phyloP scores from a whole-genome alignment of 2,797 vertebrate species.

The Cyclopterus lumpus region DNA sequence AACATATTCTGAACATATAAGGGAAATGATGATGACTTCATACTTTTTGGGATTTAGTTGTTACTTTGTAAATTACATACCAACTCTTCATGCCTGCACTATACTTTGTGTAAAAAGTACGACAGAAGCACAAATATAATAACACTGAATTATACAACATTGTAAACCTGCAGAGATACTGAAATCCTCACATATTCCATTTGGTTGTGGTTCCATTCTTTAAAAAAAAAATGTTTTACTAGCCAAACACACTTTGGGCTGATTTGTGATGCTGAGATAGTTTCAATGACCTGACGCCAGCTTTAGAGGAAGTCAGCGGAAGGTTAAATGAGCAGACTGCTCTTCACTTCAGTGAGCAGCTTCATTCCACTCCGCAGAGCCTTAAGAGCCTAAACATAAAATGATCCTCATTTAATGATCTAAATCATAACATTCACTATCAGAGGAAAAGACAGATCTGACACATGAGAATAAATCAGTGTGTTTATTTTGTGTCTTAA shows the following conservation, averaged over 20 bases:
- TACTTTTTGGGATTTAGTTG: background rate
- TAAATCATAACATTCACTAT: background rate
- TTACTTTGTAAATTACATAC: background rate
- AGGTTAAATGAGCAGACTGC: constrained; percentile 39
- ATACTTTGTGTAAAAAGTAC: background rate
- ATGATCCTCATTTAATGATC: constrained; percentile 1
- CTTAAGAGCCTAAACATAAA: background rate
- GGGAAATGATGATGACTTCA: background rate
- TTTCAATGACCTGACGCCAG: constrained; percentile 38
- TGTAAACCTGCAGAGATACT: constrained; percentile 11
- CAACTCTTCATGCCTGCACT: background rate
- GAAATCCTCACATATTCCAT: constrained; percentile 5
- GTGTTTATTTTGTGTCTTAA: constrained; percentile 78
- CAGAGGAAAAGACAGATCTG: constrained; percentile 36
- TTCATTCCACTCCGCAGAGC: constrained; percentile 1
- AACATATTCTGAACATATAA: background rate
- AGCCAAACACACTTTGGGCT: constrained; percentile 30
- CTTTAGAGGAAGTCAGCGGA: constrained; percentile 37
- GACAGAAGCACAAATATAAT: background rate
- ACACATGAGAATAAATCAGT: constrained; percentile 68
- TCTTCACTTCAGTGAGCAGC: constrained; percentile 28
- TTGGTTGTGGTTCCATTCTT: constrained; percentile 2
- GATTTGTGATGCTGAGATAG: constrained; percentile 48
- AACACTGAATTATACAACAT: background rate
- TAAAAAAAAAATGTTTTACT: constrained; percentile 25